Percentiles rank a stretch among this genome's conserved stretches.
Evolutionary conservation across 2,888 invertebrate genomes (phyloP).

Genomic region (Neoscelio sp.): DNA sequence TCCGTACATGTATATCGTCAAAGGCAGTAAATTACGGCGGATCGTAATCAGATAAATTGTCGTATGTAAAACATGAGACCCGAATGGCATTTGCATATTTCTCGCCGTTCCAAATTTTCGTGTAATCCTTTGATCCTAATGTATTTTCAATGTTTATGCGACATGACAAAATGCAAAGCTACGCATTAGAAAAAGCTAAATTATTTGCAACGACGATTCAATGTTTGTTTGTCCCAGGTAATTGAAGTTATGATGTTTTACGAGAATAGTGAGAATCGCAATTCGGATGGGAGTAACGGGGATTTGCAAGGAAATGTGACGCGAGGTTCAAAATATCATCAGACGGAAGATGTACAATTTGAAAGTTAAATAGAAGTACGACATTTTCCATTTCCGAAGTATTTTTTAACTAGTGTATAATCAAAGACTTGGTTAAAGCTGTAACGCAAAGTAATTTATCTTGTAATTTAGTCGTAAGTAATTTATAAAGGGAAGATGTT

Average conservation of each 20-base stretch:
- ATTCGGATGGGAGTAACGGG: too few species aligned
- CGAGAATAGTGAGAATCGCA: too few species aligned
- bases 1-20: conserved; percentile 2
- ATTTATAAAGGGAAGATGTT: neutral
- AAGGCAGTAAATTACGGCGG: conserved; percentile 29
- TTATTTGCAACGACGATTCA: conserved; percentile 2
- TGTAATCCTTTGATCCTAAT: conserved; percentile 63
- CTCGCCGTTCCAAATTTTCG: conserved; percentile 24
- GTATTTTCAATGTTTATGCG: conserved; percentile 61
- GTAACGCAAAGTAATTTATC: neutral
- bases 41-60: conserved; percentile 48
- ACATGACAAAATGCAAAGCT: conserved; percentile 11
- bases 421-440: conserved; percentile 1
- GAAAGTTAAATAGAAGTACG: neutral
- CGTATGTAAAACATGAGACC: conserved; percentile 48
- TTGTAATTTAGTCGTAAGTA: conserved; percentile 2
- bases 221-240: neutral
- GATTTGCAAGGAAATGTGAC: too few species aligned
- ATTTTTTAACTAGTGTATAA: neutral
- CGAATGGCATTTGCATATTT: conserved; percentile 55
- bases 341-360: neutral
- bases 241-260: neutral
- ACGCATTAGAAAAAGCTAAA: conserved; percentile 37
- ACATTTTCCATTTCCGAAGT: neutral
- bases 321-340: neutral